Conservation (phyloP, 2,888 invertebrate genomes). For the Microctonus aethiopoides region DNA sequence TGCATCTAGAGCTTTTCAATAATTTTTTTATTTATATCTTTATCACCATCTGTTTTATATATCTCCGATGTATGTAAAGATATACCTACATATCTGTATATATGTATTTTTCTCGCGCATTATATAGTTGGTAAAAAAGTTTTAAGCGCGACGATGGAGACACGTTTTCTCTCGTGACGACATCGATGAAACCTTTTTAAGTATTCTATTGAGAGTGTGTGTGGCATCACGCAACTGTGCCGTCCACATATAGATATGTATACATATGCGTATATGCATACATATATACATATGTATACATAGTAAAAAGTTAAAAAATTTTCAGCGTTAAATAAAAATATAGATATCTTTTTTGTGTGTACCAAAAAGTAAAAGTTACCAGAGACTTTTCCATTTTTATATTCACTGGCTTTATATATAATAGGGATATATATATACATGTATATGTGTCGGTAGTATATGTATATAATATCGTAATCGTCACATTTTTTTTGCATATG, state of each 20-base stretch:
- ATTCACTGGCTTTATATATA: constrained; percentile 6
- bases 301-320: constrained; percentile 7
- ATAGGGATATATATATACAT: too few relatives aligned
- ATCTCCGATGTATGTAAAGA: constrained; percentile 13
- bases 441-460: neutral
- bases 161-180: constrained; percentile 34
- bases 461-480: neutral
- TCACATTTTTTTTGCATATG: neutral
- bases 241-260: constrained; percentile 16
- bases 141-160: constrained; percentile 31
- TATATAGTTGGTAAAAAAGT: constrained; percentile 25
- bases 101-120: neutral
- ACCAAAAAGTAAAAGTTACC: constrained; percentile 4
- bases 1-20: neutral
- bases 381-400: constrained; percentile 1
- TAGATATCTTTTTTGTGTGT: neutral
- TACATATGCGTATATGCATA: neutral
- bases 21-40: neutral
- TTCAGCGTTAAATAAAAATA: neutral
- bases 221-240: constrained; percentile 36
- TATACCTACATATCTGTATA: constrained; percentile 11
- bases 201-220: constrained; percentile 37
- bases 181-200: constrained; percentile 44
- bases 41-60: neutral
- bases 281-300: neutral